Evolutionary conservation across 2,888 invertebrate genomes (phyloP), one percentile per base, ranked within the genome.

Genomic region (Mesochorus sp.): DNA sequence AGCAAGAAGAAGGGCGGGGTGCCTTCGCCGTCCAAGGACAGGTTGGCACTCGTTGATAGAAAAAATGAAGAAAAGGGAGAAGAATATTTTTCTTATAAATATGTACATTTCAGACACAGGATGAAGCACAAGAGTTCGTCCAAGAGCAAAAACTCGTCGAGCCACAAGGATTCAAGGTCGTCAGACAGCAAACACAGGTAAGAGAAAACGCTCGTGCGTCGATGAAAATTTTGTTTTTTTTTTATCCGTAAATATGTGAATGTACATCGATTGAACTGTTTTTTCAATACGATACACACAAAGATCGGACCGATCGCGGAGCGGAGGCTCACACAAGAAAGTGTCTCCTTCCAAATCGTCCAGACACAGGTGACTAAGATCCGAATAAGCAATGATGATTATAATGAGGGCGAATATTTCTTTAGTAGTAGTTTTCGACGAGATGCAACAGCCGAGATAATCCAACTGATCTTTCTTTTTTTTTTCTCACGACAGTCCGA

Each of bases 341-440:
- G 88, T 86, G 87, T 90, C 91, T 88, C 86, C 92, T 91, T 86
- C 92, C 87, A 93, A 93, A 88, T 93, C 93, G 19, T 93, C 93
- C 82, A 94, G 94, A 91, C 94, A 94, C 90, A 94, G 93, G 92
- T 94, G 88, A 91, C 87, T 85, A 80, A 62, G n/a, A n/a, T n/a
- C n/a, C n/a, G n/a, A n/a, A n/a, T n/a, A n/a, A n/a, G n/a, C n/a
- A n/a, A n/a, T n/a, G n/a, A n/a, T n/a, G n/a, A n/a, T n/a, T n/a
- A n/a, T n/a, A n/a, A n/a, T n/a, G n/a, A n/a, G n/a, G n/a, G n/a
- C n/a, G n/a, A n/a, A n/a, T n/a, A n/a, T n/a, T n/a, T n/a, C n/a
- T n/a, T n/a, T n/a, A n/a, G n/a, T n/a, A n/a, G n/a, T 6, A 6
- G 8, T 10, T 2, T 6, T 37, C 12, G 2, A 37, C 8, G 12